Evolutionary conservation across 2,113 vertebrate genomes (phyloP).

Genomic region (Tichodroma muraria): DNA sequence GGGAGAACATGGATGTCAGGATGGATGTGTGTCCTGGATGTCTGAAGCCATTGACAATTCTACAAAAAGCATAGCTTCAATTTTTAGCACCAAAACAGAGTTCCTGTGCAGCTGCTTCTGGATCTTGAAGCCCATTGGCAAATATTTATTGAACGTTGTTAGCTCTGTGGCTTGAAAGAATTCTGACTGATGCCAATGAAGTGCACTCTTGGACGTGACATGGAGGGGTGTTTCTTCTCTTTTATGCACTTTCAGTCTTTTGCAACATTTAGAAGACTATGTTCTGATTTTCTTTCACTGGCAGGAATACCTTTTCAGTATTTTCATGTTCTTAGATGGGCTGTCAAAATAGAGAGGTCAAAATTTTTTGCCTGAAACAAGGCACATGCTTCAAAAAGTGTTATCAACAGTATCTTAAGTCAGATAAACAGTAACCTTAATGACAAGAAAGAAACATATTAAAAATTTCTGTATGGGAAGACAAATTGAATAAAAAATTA

Average conservation of each 20-base stretch:
- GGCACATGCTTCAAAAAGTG: not conserved
- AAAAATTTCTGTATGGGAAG: not conserved
- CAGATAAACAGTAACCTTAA: not conserved
- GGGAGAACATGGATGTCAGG: not conserved
- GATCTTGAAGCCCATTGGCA: not conserved
- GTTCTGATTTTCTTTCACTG: not conserved
- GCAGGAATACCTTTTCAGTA: not conserved
- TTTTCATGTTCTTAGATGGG: not conserved
- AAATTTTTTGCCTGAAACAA: not conserved
- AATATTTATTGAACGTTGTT: not conserved
- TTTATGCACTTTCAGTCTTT: not conserved
- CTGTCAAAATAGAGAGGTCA: not conserved
- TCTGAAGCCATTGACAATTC: not conserved
- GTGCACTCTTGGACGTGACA: not conserved
- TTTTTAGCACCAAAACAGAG: not conserved
- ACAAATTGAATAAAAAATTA: not conserved
- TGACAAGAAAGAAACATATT: not conserved
- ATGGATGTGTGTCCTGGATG: too few species aligned
- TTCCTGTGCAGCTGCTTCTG: not conserved
- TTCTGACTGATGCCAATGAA: not conserved
- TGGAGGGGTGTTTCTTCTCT: not conserved
- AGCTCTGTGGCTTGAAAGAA: not conserved
- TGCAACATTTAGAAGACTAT: not conserved
- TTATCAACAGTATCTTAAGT: not conserved
- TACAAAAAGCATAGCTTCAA: not conserved